Base-by-base conservation (phyloP, 2,113 vertebrate genomes). In the Martes martes region DNA sequence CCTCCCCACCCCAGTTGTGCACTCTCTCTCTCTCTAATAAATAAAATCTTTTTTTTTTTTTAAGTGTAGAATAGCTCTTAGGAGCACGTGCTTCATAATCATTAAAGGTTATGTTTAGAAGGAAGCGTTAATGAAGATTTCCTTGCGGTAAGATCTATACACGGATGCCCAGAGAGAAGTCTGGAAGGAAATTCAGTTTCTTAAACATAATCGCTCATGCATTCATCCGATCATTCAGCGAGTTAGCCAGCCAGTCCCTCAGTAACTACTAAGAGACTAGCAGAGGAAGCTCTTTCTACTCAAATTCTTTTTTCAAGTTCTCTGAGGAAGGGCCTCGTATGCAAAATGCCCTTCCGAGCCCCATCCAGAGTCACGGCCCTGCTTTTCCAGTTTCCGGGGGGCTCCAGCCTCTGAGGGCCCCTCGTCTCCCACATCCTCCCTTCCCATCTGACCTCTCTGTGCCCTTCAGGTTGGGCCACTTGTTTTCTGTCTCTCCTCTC, bases 381-480 rank as follows among this genome's bases (percentile, higher is more conserved):
- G 7, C 63, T 59, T 47, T 92, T 59, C 84, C 84, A 69, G 61
- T 86, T 24, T 69, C 74, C 4, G 5, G 16, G 11, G 39, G 15
- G 4, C n/a, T n/a, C 31, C 15, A 19, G 31, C 19, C 33, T 73
- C 7, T 6, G 11, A 0, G 0, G 19, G 3, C 26, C 13, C 45
- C 69, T 19, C 3, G 6, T 59, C 50, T 94, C 79, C 33, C n/a
- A 2, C 6, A 13, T 23, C 36, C 23, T 55, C 36, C 36, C 39
- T 55, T 9, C 28, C n/a, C 74, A 28, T 14, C 39, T 57, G 59
- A 50, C 28, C 14, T 21, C 59, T 57, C 24, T 15, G 1, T 42
- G 73, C 33, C 36, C 47, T 21, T 42, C 19, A 26, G 39, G 36
- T 85, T 21, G 83, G 76, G 74, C 52, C 28, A 10, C 11, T 16